Evolutionary conservation across 30 jellyfish, hydroid and myxozoan species (phyloP).

Genomic region (Hydractinia symbiolongicarpus): DNA sequence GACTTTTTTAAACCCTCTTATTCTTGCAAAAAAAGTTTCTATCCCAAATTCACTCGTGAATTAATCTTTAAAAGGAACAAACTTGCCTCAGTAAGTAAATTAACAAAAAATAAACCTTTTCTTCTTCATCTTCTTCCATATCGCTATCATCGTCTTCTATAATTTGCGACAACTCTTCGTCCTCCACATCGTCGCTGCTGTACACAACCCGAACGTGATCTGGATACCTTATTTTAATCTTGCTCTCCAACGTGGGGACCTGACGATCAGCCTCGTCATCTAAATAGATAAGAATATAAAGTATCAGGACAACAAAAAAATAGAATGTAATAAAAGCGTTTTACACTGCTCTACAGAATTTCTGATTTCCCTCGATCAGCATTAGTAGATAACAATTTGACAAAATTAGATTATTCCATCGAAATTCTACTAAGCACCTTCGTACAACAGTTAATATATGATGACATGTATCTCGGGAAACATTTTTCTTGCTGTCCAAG

Average conservation of each 20-base stretch:
- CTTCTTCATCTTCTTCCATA: conserved; percentile 54
- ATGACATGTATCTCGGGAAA: not conserved
- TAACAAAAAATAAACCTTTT: not conserved
- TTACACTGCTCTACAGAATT: not conserved
- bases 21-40: too few relatives aligned
- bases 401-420: too few relatives aligned
- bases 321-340: not conserved
- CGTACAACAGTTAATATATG: not conserved
- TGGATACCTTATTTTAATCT: conserved; percentile 63
- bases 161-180: conserved; percentile 54
- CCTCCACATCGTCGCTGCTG: conserved; percentile 69
- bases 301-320: not conserved
- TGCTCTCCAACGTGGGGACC: conserved; percentile 55
- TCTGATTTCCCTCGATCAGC: too few relatives aligned
- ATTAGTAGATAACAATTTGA: too few relatives aligned
- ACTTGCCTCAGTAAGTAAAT: not conserved
- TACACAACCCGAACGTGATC: conserved; percentile 78
- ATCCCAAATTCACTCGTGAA: not conserved
- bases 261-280: conserved; percentile 13
- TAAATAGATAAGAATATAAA: not conserved
- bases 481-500: not conserved
- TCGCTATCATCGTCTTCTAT: conserved; percentile 58
- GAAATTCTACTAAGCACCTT: too few relatives aligned
- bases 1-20: too few relatives aligned
- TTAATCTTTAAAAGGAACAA: not conserved